phyloP scores from a whole-genome alignment of 2,888 invertebrate genomes.

The Apantesis nais region DNA sequence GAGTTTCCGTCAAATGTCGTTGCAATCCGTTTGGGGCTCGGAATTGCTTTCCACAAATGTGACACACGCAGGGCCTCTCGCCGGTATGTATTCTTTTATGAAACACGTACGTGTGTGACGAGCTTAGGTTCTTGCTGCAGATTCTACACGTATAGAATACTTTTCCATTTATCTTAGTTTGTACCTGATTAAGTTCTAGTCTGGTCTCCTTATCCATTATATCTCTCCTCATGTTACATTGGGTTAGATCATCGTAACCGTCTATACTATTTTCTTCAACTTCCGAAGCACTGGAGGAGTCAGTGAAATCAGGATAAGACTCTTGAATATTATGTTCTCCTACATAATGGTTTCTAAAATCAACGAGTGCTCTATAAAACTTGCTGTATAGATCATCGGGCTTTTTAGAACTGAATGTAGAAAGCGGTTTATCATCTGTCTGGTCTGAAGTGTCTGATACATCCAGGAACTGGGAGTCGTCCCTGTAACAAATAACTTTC shows the following conservation, averaged over 20 bases:
- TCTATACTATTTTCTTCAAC: conserved; percentile 40
- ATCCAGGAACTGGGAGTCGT: conserved; percentile 33
- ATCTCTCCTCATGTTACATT: conserved; percentile 68
- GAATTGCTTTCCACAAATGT: conserved; percentile 88
- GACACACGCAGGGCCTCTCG: conserved; percentile 88
- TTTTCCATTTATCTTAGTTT: conserved; percentile 78
- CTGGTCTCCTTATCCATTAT: conserved; percentile 70
- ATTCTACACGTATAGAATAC: conserved; percentile 84
- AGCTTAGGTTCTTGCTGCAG: conserved; percentile 86
- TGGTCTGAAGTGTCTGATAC: conserved; percentile 29
- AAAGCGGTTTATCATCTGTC: conserved; percentile 65
- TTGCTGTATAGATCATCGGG: conserved; percentile 51
- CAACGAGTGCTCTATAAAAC: conserved; percentile 66
- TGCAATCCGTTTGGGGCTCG: conserved; percentile 87
- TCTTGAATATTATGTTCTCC: conserved; percentile 47
- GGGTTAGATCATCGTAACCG: conserved; percentile 71
- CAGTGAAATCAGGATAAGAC: conserved; percentile 55
- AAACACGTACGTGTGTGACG: conserved; percentile 87
- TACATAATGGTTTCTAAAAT: conserved; percentile 67
- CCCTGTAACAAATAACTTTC: conserved; percentile 74
- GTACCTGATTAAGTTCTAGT: conserved; percentile 60
- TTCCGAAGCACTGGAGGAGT: conserved; percentile 56
- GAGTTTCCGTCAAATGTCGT: conserved; percentile 87
- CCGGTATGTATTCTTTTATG: conserved; percentile 88
- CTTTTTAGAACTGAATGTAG: conserved; percentile 52